Evolutionary conservation across 2,113 vertebrate genomes (phyloP).

Genomic region (Istiophorus platypterus): DNA sequence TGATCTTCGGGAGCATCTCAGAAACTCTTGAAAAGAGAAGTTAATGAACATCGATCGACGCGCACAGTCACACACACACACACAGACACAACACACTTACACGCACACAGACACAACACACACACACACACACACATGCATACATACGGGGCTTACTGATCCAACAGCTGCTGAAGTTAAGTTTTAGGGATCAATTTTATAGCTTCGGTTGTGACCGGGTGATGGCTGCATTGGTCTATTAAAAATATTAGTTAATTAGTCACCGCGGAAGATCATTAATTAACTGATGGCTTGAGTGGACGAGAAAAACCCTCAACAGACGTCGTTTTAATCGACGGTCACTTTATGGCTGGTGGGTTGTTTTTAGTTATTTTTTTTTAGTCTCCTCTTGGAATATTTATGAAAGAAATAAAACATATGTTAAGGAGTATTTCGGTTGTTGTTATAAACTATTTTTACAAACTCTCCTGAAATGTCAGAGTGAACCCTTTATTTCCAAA

Average conservation of each 20-base stretch:
- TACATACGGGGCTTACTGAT: conserved; percentile 48
- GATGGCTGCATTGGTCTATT: conserved; percentile 60
- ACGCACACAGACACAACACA: conserved; percentile 24
- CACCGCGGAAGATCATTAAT: conserved; percentile 24
- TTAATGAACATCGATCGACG: conserved; percentile 82
- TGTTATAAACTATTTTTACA: not conserved
- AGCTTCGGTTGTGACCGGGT: conserved; percentile 65
- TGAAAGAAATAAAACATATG: not conserved
- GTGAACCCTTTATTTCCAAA: not conserved
- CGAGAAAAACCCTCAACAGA: not conserved
- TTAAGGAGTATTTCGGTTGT: not conserved
- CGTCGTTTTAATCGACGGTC: not conserved
- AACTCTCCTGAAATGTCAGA: not conserved
- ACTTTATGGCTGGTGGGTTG: not conserved
- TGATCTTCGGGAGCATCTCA: conserved; percentile 74
- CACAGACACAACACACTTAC: conserved; percentile 20
- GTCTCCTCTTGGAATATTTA: not conserved
- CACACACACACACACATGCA: conserved; percentile 20
- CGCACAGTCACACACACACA: conserved; percentile 17
- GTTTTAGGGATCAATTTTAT: conserved; percentile 78
- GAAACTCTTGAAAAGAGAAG: conserved; percentile 79
- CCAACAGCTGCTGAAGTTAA: conserved; percentile 80
- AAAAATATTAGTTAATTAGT: conserved; percentile 60
- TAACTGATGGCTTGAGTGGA: conserved; percentile 45
- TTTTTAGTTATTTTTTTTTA: not conserved